Base-by-base conservation (phyloP, 2,797 vertebrate species). In the Enteromius fasciolatus region DNA sequence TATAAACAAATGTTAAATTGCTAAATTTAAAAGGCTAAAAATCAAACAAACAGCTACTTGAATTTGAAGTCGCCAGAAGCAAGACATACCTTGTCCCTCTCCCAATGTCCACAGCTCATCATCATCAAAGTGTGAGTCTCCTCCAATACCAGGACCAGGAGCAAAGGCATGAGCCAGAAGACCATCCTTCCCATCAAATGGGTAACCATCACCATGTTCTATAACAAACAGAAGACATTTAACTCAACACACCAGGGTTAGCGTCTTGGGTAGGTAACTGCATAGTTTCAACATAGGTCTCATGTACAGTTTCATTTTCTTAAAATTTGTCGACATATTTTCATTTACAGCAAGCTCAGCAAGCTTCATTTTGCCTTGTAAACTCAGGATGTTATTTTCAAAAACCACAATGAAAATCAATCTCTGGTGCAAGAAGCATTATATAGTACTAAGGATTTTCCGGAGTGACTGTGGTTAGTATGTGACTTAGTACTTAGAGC, bases 171-270 rank as follows among this genome's bases (percentile, higher is more conserved):
- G 98, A 90, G 98, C 98, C 92, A 99, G 91, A 52, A 99, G 97
- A 23, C 98, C 98, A 0, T 99, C 98, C 86, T 99, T 99, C 61
- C 98, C 98, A 81, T 99, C 98, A 3, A 99, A 99, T 9, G 98
- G 97, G 87, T 99, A 99, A 39, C 98, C 98, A 59, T 99, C 98
- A 9, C 98, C 98, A 0, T 99, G 98, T 83, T 99, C 98, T 99
- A 93, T 81, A 36, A 57, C 88, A 28, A 82, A 90, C 36, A 88
- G 48, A 84, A 63, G 18, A 9, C 64, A 28, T 74, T 66, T 82
- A 33, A 76, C 15, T 73, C 25, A 61, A 44, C 25, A 41, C 9
- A 61, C 2, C 52, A 41, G 7, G 52, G 3, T 23, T 41, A 41
- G 15, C 20, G 10, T n/a, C n/a, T 73, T 74, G 48, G 11, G 70